A percentile compares a stretch with the other conserved stretches of the same genome.
phyloP scores from a whole-genome alignment of 2,113 vertebrate species.

The Oreochromis niloticus region DNA sequence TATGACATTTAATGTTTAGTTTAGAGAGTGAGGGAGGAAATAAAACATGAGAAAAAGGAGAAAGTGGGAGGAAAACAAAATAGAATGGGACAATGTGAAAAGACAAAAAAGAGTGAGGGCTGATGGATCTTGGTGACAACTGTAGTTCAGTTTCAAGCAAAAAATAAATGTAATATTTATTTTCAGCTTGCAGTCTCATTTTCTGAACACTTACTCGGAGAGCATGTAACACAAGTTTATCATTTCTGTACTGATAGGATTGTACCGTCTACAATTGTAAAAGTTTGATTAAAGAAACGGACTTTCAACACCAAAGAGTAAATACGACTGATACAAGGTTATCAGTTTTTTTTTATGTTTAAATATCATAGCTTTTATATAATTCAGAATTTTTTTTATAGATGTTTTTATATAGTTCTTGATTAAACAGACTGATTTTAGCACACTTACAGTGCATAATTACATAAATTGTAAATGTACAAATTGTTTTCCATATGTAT shows the following conservation, averaged over 20 bases:
- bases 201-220: background rate
- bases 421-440: background rate
- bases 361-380: background rate
- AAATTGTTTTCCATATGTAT: background rate
- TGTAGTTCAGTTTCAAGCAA: background rate
- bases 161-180: background rate
- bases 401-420: background rate
- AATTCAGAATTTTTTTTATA: background rate
- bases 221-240: background rate
- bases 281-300: background rate
- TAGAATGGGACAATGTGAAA: background rate
- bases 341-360: background rate
- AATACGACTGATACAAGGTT: background rate
- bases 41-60: background rate
- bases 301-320: background rate
- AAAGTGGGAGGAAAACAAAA: background rate
- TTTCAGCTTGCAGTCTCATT: background rate
- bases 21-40: background rate
- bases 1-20: too few species aligned
- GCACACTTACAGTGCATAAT: background rate
- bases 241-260: background rate
- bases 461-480: background rate
- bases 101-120: background rate
- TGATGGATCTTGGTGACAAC: background rate
- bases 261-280: background rate